phyloP scores from a whole-genome alignment of 2,888 invertebrate genomes.

The Ormyrus nitidulus region DNA sequence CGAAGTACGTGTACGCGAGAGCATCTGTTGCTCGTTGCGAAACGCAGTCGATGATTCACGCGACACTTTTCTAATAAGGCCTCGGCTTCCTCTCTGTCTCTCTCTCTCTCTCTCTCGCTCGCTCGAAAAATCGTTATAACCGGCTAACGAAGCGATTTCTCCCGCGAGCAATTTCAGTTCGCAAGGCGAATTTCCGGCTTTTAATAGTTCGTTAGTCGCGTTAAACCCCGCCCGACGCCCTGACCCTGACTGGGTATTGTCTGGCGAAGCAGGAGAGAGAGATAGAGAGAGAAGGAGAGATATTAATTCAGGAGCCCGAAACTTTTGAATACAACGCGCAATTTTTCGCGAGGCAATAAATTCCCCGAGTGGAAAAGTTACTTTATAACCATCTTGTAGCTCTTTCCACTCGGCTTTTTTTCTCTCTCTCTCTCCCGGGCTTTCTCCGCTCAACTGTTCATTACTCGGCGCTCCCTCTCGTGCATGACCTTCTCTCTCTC shows the following conservation, averaged over 20 bases:
- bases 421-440: slow-evolving; percentile 26
- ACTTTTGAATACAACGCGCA: slow-evolving; percentile 1
- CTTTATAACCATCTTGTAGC: slow-evolving; percentile 43
- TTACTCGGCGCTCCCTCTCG: slow-evolving; percentile 39
- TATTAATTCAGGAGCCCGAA: slow-evolving; percentile 25
- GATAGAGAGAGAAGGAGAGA: not conserved
- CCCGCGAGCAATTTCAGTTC: slow-evolving; percentile 15
- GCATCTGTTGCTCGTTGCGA: too few relatives aligned
- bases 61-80: too few relatives aligned
- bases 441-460: slow-evolving; percentile 47
- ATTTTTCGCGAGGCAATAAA: slow-evolving; percentile 46
- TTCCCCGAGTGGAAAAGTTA: slow-evolving; percentile 52
- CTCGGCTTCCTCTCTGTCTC: slow-evolving; percentile 25
- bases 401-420: slow-evolving; percentile 29
- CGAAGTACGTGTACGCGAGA: not conserved
- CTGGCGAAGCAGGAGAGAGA: not conserved
- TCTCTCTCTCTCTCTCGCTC: slow-evolving; percentile 35
- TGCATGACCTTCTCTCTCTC: slow-evolving; percentile 34
- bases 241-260: not conserved
- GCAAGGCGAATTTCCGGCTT: slow-evolving; percentile 44
- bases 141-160: not conserved
- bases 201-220: slow-evolving; percentile 18
- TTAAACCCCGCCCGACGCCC: not conserved
- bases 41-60: too few relatives aligned
- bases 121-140: slow-evolving; percentile 6